Percentiles rank a stretch among this genome's conserved stretches.
Conservation (phyloP, 2,797 vertebrate genomes). For the Sebastes hopkinsi region DNA sequence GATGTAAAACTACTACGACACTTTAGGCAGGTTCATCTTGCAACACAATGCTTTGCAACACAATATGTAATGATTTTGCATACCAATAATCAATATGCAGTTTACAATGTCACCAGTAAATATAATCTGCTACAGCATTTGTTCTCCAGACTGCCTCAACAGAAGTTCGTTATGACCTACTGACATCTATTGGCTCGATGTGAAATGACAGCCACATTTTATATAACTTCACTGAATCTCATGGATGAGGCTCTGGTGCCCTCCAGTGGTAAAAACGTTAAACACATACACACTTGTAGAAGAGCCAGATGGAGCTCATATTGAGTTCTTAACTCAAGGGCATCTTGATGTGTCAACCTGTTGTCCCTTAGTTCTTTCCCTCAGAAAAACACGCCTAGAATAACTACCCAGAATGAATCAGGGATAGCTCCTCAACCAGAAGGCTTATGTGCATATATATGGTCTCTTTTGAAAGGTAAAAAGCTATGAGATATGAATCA, state of each 20-base stretch:
- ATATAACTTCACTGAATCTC: constrained; percentile 16
- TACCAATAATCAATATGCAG: background rate
- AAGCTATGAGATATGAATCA: no score
- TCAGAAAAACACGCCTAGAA: no score
- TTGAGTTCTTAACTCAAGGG: constrained; percentile 23
- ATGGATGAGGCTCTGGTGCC: constrained; percentile 5
- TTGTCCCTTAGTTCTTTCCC: no score
- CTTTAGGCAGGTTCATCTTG: background rate
- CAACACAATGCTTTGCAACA: background rate
- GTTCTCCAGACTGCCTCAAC: background rate
- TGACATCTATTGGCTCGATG: constrained; percentile 59
- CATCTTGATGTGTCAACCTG: constrained; percentile 27
- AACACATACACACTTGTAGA: background rate
- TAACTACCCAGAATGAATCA: no score
- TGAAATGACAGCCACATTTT: constrained; percentile 26
- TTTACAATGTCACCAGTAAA: background rate
- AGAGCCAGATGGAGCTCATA: constrained; percentile 27
- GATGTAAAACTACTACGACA: background rate
- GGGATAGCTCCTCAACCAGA: no score
- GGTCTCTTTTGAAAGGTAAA: no score
- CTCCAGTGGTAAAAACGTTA: constrained; percentile 34
- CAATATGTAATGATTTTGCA: background rate
- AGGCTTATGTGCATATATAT: no score
- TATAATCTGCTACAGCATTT: background rate
- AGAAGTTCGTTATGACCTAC: constrained; percentile 9